Base-by-base conservation (phyloP, 2,113 vertebrate species). In the Mirza zaza region DNA sequence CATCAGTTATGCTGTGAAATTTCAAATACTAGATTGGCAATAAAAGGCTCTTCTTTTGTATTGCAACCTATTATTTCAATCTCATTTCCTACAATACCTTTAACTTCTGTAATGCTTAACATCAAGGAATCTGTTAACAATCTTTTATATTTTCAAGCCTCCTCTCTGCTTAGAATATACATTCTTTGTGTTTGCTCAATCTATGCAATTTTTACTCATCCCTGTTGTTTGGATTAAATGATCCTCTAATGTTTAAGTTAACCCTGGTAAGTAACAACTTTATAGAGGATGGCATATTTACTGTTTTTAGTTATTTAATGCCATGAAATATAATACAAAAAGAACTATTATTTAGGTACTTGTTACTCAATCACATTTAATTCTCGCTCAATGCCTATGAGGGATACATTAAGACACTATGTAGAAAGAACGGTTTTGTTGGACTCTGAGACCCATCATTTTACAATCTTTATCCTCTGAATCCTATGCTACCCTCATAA, bases 251-350 rank as follows among this genome's bases (percentile, higher is more conserved):
- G 17, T 8, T 86, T 42, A 76, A 59, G 21, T 94, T 85, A 88
- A 73, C 8, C 39, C 29, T 80, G 77, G 8, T 65, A 94, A 93
- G 48, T 75, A 75, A 90, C 8, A 91, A 87, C 39, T 63, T 89
- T 84, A 59, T 45, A 79, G 27, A 32, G n/a, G 10, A 52, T n/a
- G 18, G 20, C 17, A 89, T 20, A 76, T 55, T 90, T 65, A 88
- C 12, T 84, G 27, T 81, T 96, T 61, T 94, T 68, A 91, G 55
- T 76, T 87, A 92, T 63, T 81, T 87, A 96, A 76, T 63, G 10
- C 0, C 11, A 9, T 82, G 42, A 96, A 90, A 57, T 91, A 32
- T 75, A 88, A 80, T 0, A 75, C 34, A 80, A 87, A 94, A 91
- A 50, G 2, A 83, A 89, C 23, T 59, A 52, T 42, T 77, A 68